phyloP scores from a whole-genome alignment of 2,797 vertebrate species.

The Otus scops region DNA sequence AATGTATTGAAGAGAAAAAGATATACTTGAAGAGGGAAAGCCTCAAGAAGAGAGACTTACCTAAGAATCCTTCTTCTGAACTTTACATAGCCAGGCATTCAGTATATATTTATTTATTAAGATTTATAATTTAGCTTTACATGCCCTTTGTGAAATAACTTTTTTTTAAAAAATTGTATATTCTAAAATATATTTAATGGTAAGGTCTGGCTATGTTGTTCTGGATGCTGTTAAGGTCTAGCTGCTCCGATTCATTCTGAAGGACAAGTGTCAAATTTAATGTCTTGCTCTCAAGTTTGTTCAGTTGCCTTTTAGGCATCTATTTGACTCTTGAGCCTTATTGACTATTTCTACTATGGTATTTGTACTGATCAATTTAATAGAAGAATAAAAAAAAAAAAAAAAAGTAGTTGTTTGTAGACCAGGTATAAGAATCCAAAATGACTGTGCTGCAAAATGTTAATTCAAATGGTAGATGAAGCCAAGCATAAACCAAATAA shows the following conservation, averaged over 20 bases:
- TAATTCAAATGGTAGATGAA: slow-evolving; percentile 79
- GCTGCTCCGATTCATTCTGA: not conserved
- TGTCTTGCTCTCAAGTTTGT: not conserved
- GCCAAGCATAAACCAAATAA: slow-evolving; percentile 81
- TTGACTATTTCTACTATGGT: not conserved
- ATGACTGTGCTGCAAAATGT: slow-evolving; percentile 57
- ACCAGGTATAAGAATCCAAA: slow-evolving; percentile 67
- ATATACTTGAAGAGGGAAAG: not conserved
- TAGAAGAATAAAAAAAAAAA: not conserved
- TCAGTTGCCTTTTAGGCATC: not conserved
- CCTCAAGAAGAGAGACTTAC: not conserved
- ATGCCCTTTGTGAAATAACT: not conserved
- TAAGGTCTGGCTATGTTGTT: not conserved
- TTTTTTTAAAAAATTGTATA: not conserved
- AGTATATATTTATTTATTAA: not conserved
- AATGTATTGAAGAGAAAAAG: not conserved
- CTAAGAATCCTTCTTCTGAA: not conserved
- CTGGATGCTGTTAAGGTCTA: not conserved
- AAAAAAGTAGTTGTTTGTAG: slow-evolving; percentile 15
- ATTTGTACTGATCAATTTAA: not conserved
- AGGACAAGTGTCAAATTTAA: not conserved
- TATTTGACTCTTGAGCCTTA: not conserved
- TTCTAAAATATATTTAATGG: not conserved
- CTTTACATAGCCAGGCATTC: not conserved
- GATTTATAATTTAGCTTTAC: not conserved